Evolutionary conservation across 1,140 invertebrate species (phyloP).

Genomic region (Aphelinus certus): DNA sequence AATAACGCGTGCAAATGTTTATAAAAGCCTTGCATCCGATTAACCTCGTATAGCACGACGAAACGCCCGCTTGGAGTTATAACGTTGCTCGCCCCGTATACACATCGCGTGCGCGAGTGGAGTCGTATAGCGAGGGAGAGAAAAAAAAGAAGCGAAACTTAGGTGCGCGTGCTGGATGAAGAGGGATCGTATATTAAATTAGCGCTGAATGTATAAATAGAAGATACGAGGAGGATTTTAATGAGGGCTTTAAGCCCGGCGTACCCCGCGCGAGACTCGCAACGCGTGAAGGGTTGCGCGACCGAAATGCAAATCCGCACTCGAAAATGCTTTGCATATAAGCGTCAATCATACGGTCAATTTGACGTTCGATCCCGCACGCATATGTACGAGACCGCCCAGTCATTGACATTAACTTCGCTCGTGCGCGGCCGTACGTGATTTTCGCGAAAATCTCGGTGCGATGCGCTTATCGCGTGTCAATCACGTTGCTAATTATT

Average conservation of each 20-base stretch:
- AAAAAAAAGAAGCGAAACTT: slow-evolving; percentile 29
- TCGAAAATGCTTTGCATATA: slow-evolving; percentile 43
- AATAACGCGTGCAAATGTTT: slow-evolving; percentile 15
- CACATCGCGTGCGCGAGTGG: slow-evolving; percentile 35
- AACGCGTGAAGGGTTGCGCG: slow-evolving; percentile 14
- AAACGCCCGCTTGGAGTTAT: slow-evolving; percentile 48
- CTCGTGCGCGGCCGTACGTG: slow-evolving; percentile 12
- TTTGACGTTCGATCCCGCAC: slow-evolving; percentile 38
- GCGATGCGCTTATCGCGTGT: neutral
- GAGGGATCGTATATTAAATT: slow-evolving; percentile 49
- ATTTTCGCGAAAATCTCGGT: slow-evolving; percentile 34
- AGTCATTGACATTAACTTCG: slow-evolving; percentile 27
- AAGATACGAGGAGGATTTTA: slow-evolving; percentile 44
- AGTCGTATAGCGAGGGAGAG: slow-evolving; percentile 27
- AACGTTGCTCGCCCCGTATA: slow-evolving; percentile 19
- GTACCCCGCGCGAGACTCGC: slow-evolving; percentile 10
- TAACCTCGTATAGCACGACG: slow-evolving; percentile 18
- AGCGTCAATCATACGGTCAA: slow-evolving; percentile 44
- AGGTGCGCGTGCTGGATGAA: slow-evolving; percentile 20
- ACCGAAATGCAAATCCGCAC: slow-evolving; percentile 44
- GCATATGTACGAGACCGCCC: neutral
- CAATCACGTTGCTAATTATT: slow-evolving; percentile 38
- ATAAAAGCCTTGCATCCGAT: slow-evolving; percentile 39
- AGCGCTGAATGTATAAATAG: slow-evolving; percentile 51
- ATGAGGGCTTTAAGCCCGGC: slow-evolving; percentile 35